These are phyloP conservation scores for Epizoanthus fatuus DNA, from an alignment of 92 coral and sea anemone genomes.

Conservation along the genomic window DNA sequence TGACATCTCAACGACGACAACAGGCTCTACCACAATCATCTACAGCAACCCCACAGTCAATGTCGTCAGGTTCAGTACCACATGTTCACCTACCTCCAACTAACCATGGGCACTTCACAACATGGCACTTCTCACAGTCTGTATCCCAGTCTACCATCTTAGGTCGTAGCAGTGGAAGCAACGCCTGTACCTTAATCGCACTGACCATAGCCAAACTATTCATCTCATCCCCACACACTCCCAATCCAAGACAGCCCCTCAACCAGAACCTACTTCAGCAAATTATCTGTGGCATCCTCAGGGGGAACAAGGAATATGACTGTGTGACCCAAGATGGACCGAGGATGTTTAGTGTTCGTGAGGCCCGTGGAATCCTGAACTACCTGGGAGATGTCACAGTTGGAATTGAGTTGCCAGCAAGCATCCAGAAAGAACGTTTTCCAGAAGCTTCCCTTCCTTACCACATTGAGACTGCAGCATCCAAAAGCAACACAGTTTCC, in stretches of 20 bases:
- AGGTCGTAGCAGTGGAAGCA: too few species aligned
- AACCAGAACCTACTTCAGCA: neutral
- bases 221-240: constrained; percentile 2
- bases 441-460: neutral
- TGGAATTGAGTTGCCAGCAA: neutral
- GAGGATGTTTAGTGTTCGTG: too few species aligned
- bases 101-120: too few species aligned
- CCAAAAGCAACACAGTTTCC: constrained; percentile 5
- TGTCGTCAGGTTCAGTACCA: too few species aligned
- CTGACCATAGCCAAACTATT: constrained; percentile 2
- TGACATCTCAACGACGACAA: neutral
- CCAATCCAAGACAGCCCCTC: neutral
- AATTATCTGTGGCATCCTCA: neutral
- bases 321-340: neutral
- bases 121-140: too few species aligned
- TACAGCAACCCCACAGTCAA: neutral
- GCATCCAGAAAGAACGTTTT: constrained; percentile 1
- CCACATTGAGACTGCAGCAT: neutral
- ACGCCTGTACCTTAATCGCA: neutral
- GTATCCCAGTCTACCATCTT: too few species aligned
- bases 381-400: too few species aligned
- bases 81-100: too few species aligned
- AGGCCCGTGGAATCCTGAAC: too few species aligned
- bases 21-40: neutral
- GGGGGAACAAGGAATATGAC: neutral